These are phyloP conservation scores for Coremacera marginata DNA, from an alignment of 2,888 invertebrate genomes.

Conservation along the genomic window DNA sequence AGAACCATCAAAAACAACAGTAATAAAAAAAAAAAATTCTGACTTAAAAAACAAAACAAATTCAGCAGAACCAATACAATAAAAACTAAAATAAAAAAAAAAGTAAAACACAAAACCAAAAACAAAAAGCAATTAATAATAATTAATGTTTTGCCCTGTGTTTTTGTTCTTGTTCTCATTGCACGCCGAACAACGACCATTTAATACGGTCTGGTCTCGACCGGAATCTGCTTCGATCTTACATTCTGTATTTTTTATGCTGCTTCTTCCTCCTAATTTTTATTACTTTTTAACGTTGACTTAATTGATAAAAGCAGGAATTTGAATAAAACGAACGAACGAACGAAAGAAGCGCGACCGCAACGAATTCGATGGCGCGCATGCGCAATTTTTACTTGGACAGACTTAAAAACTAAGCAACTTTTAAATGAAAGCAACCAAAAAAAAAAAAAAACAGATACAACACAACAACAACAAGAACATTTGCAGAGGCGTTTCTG, in stretches of 20 bases:
- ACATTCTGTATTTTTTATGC: constrained; percentile 22
- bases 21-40: background rate
- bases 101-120: background rate
- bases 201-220: no score
- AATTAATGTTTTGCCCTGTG: constrained; percentile 14
- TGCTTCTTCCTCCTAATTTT: constrained; percentile 43
- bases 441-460: background rate
- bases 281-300: constrained; percentile 55
- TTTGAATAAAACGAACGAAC: constrained; percentile 10
- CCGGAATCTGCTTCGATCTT: constrained; percentile 20
- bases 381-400: constrained; percentile 5
- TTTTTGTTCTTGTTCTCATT: background rate
- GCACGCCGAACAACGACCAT: no score
- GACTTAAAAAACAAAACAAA: background rate
- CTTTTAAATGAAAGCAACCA: background rate
- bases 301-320: constrained; percentile 58
- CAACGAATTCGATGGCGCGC: constrained; percentile 8
- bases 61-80: background rate
- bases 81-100: background rate
- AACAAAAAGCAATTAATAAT: constrained; percentile 25
- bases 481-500: constrained; percentile 58
- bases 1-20: background rate
- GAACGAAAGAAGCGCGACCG: background rate
- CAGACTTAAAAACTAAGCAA: background rate
- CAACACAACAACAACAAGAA: background rate